A percentile compares a stretch with the other conserved stretches of the same genome.
phyloP scores from a whole-genome alignment of 2,113 vertebrate species.

The Syngnathoides biaculeatus region DNA sequence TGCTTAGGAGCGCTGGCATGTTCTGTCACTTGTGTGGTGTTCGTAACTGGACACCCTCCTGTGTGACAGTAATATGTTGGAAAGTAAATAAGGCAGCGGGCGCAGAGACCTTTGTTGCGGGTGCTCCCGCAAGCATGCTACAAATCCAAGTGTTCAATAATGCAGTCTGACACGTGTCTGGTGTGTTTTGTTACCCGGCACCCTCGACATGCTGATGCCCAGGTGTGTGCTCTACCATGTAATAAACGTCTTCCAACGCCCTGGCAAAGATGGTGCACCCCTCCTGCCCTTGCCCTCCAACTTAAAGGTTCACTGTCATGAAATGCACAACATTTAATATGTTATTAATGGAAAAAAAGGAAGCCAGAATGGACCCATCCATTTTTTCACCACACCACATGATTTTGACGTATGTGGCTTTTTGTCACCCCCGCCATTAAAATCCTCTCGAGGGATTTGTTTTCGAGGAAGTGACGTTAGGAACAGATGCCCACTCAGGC shows the following conservation, averaged over 20 bases:
- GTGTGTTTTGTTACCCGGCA: conserved; percentile 18
- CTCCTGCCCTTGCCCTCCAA: too few relatives aligned
- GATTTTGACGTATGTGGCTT: too few relatives aligned
- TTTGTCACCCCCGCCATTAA: too few relatives aligned
- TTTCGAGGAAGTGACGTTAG: too few relatives aligned
- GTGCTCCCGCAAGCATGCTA: conserved; percentile 37
- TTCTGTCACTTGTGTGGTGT: conserved; percentile 40
- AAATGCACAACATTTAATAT: too few relatives aligned
- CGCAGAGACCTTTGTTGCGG: conserved; percentile 47
- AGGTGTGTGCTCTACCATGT: background rate
- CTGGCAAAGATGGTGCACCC: too few relatives aligned
- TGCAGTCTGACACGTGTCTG: conserved; percentile 36
- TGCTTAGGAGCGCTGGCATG: conserved; percentile 46
- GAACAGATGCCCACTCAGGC: too few relatives aligned
- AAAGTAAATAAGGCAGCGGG: conserved; percentile 52
- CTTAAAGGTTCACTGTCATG: too few relatives aligned
- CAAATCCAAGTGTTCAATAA: conserved; percentile 48
- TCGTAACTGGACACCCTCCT: conserved; percentile 41
- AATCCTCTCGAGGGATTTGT: too few relatives aligned
- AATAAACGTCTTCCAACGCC: background rate
- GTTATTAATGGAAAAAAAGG: too few relatives aligned
- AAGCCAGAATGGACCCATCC: too few relatives aligned
- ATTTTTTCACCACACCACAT: too few relatives aligned
- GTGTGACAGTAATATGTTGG: conserved; percentile 26
- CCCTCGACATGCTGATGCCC: background rate